Percentiles rank a stretch among this genome's conserved stretches.
Conservation (phyloP, 2,113 vertebrate species). For the Brachionichthys hirsutus region DNA sequence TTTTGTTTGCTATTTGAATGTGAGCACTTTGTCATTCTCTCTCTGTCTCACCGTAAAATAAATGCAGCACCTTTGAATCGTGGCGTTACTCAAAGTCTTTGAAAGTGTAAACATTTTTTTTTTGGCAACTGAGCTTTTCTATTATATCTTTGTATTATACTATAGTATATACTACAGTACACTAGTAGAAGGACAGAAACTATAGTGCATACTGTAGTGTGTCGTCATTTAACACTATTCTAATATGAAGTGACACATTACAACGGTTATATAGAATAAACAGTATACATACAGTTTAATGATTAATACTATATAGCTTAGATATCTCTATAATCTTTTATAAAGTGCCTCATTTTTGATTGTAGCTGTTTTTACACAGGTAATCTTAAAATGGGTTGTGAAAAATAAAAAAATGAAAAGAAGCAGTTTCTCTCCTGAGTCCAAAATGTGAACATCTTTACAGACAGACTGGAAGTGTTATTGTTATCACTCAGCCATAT, state of each 20-base stretch:
- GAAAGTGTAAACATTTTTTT: conserved; percentile 45
- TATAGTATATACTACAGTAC: conserved; percentile 61
- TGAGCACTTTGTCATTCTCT: not conserved
- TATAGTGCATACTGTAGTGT: conserved; percentile 63
- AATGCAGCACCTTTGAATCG: conserved; percentile 18
- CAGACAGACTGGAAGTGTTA: conserved; percentile 39
- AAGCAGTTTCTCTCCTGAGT: conserved; percentile 56
- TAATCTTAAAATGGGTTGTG: conserved; percentile 71
- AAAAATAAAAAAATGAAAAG: conserved; percentile 38
- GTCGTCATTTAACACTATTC: conserved; percentile 59
- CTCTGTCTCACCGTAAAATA: not conserved
- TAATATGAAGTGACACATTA: conserved; percentile 76
- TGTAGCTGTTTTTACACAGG: conserved; percentile 83
- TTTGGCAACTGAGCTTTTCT: conserved; percentile 54
- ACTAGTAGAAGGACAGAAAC: conserved; percentile 49
- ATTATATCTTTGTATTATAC: conserved; percentile 54
- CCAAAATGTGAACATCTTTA: conserved; percentile 59
- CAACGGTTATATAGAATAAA: conserved; percentile 73
- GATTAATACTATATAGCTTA: conserved; percentile 73
- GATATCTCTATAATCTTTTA: conserved; percentile 78
- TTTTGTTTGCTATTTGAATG: not conserved
- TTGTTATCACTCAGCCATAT: conserved; percentile 61
- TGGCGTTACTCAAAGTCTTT: conserved; percentile 36
- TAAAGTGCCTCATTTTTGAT: conserved; percentile 85
- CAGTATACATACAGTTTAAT: conserved; percentile 71